Evolutionary conservation across 1,140 invertebrate species (phyloP).

Genomic region (Drosophila busckii): DNA sequence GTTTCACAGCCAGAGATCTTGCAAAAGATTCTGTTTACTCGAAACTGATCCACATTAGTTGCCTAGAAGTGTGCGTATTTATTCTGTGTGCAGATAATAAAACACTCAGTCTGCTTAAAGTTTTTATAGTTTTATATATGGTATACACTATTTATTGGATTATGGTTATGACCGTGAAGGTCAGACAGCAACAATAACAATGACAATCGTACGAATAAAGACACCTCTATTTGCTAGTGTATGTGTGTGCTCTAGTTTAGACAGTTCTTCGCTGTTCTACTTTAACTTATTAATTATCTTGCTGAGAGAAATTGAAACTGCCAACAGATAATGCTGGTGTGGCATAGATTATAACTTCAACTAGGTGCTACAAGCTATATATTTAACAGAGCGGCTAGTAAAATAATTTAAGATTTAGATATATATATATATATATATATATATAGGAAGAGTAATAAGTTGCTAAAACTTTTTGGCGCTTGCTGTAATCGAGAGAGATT

Average conservation of each 20-base stretch:
- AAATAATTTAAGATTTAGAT: no score
- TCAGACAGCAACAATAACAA: conserved; percentile 35
- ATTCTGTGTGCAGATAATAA: conserved; percentile 56
- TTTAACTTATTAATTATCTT: conserved; percentile 36
- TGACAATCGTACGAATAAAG: conserved; percentile 2
- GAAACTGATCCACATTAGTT: conserved; percentile 36
- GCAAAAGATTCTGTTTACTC: background rate
- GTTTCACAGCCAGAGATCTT: no score
- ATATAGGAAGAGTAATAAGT: no score
- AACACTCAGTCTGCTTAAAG: conserved; percentile 58
- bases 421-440: no score
- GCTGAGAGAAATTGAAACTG: conserved; percentile 63
- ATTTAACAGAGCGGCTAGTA: no score
- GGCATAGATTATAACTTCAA: conserved; percentile 32
- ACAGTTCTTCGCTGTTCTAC: conserved; percentile 3
- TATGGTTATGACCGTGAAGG: conserved; percentile 73
- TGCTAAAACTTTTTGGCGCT: no score
- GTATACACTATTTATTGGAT: conserved; percentile 68
- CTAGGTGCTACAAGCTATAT: no score
- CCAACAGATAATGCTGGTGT: conserved; percentile 51
- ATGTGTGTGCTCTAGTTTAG: conserved; percentile 35
- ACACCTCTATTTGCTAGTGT: background rate
- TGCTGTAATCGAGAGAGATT: no score
- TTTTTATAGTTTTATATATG: conserved; percentile 65
- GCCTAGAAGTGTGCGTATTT: conserved; percentile 34